These are phyloP conservation scores for Diplolepis rosae DNA, from an alignment of 2,888 invertebrate species.

Conservation along the genomic window DNA sequence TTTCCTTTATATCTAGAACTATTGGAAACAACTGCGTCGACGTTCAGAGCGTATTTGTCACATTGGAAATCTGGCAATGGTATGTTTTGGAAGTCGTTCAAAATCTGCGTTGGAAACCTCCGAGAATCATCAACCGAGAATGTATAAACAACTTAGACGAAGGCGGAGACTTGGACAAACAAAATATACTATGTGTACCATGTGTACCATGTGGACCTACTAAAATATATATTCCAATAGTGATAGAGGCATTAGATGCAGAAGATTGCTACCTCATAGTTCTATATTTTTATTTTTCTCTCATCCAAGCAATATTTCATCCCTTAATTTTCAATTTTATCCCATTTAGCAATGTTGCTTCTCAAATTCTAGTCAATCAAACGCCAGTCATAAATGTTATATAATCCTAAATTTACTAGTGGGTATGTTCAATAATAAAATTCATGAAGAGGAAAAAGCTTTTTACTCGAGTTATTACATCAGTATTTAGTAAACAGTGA, in stretches of 20 bases:
- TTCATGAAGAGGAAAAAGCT: too few species aligned
- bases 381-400: too few species aligned
- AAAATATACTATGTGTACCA: conserved; percentile 14
- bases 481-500: too few species aligned
- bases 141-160: conserved; percentile 25
- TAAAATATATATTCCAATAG: conserved; percentile 10
- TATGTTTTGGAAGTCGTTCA: conserved; percentile 17
- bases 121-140: conserved; percentile 16
- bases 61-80: conserved; percentile 4
- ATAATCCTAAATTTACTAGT: too few species aligned
- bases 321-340: too few species aligned
- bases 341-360: too few species aligned
- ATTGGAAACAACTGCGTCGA: not conserved
- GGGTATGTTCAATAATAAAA: too few species aligned
- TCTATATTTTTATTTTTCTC: too few species aligned
- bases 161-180: conserved; percentile 1
- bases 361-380: too few species aligned
- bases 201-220: not conserved
- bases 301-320: too few species aligned
- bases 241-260: not conserved
- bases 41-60: conserved; percentile 5
- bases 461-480: too few species aligned
- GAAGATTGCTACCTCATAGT: not conserved
- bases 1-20: not conserved
- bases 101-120: conserved; percentile 2